phyloP scores from a whole-genome alignment of 2,113 vertebrate genomes.

The Zosterops pallidus region DNA sequence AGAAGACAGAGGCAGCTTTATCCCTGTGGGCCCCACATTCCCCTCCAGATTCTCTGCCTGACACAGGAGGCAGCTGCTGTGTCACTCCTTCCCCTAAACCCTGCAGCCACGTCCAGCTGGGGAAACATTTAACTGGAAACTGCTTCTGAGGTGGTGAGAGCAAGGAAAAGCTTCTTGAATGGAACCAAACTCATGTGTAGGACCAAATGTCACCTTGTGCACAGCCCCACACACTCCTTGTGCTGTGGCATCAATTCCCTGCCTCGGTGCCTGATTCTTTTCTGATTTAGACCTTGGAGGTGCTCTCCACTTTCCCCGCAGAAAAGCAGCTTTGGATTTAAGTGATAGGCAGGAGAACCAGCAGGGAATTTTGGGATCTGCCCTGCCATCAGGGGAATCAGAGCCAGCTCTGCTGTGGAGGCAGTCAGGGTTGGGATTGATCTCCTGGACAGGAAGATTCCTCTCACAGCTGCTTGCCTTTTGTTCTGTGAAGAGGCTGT shows the following conservation, averaged over 20 bases:
- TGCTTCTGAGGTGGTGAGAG: neutral
- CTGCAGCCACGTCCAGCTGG: neutral
- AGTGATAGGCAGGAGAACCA: neutral
- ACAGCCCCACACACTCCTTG: accelerated
- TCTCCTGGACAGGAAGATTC: neutral
- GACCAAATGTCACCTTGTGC: neutral
- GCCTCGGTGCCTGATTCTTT: accelerated
- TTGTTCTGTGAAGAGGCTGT: neutral
- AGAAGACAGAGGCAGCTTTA: neutral
- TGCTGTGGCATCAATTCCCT: neutral
- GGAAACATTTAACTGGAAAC: neutral
- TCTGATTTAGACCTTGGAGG: neutral
- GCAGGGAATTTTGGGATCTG: neutral
- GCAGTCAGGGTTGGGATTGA: neutral
- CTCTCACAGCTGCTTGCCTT: neutral
- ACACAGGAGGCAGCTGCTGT: neutral
- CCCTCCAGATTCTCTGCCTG: neutral
- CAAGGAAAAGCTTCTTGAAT: neutral
- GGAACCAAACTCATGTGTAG: accelerated
- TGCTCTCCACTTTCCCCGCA: neutral
- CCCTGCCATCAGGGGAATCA: neutral
- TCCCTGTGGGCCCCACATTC: neutral
- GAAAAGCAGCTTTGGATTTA: neutral
- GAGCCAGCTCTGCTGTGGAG: neutral
- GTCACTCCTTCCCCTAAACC: neutral